Base-by-base conservation (phyloP, 2,113 vertebrate species). In the Cryptomyrus ogoouensis region DNA sequence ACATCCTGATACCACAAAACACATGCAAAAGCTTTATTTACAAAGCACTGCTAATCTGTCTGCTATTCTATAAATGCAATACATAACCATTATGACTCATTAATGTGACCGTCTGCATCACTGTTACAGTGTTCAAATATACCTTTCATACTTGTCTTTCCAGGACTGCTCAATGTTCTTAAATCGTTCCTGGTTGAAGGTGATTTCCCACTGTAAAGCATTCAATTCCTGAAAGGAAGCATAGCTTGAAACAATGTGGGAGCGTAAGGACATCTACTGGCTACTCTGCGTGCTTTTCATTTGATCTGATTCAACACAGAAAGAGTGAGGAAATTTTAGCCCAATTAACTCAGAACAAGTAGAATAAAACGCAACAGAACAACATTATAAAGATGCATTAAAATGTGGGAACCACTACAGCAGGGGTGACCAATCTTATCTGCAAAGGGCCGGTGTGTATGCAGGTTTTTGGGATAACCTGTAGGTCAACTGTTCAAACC, bases 121-220 rank as follows among this genome's bases (percentile, higher is more conserved):
- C 10, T 85, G 10, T 47, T 12, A 17, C 13, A 85, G 17, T 62
- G 49, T 90, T 19, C 49, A 80, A 27, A 42, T 89, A 21, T 47
- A 96, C 98, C 97, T 96, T 91, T 97, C 96, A 92, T 96, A 97
- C 91, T 97, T 98, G 92, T 96, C 95, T 85, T 93, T 96, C 97
- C 97, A 98, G 0, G 95, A 93, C 90, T 97, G 97, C 87, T 98
- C 96, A 89, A 95, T 90, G 91, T 96, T 98, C 95, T 97, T 98
- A 94, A 97, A 96, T 94, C 96, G 97, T 90, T 96, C 95, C 91
- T 98, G 97, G 93, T 95, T 97, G 95, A 98, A 97, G 91, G 97
- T 96, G 62, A 98, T 96, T 94, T 99, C 97, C 98, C 98, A 99
- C 47, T 98, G 98, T 91, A 98, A 91, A 58, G 95, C 94, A 94